Conservation (phyloP, 2,797 vertebrate species). For the Apodemus agrarius region DNA sequence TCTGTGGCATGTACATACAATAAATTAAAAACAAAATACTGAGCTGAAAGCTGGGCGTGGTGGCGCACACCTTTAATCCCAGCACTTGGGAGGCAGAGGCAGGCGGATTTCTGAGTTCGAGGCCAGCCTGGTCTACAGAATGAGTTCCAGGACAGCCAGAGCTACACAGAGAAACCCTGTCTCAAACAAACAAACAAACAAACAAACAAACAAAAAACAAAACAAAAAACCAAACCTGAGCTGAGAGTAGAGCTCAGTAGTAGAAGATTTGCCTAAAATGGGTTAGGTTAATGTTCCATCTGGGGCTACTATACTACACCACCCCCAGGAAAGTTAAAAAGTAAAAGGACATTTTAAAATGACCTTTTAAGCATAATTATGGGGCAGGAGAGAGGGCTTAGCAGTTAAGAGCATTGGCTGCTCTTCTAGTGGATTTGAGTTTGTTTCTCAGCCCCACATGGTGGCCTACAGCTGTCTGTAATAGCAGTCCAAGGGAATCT, state of each 20-base stretch:
- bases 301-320: too few species aligned
- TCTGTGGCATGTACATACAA: not conserved
- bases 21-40: not conserved
- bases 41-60: not conserved
- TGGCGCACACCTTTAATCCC: too few species aligned
- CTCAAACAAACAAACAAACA: too few species aligned
- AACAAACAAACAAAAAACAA: too few species aligned
- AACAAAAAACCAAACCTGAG: too few species aligned
- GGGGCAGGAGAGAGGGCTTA: not conserved
- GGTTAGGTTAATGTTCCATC: not conserved
- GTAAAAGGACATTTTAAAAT: not conserved
- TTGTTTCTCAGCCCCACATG: not conserved
- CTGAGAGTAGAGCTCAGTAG: not conserved
- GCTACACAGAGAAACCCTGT: too few species aligned
- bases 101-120: too few species aligned
- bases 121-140: too few species aligned
- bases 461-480: not conserved
- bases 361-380: constrained; percentile 30
- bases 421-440: not conserved
- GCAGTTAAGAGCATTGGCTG: not conserved
- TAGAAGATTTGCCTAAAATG: not conserved
- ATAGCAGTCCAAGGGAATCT: not conserved
- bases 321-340: not conserved
- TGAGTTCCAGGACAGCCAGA: too few species aligned
- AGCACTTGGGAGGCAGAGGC: too few species aligned